Evolutionary conservation across 2,888 invertebrate genomes (phyloP), one percentile per base, ranked within the genome.

Genomic region (Pheosia gnoma): DNA sequence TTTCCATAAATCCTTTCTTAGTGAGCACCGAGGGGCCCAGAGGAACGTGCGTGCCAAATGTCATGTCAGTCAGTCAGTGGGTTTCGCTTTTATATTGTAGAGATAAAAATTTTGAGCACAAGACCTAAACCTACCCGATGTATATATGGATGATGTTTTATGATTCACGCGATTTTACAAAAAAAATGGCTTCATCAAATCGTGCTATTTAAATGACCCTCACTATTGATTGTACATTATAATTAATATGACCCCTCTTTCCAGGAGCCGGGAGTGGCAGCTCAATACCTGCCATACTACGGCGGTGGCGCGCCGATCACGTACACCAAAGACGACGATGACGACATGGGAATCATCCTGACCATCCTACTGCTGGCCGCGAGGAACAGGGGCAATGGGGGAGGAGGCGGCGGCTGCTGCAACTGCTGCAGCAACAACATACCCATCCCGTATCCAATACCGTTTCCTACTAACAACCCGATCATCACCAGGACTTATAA

Each of bases 401-500:
- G 68, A 10, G 68, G 78, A 52, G 58, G 78, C 25, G 73, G 80
- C 41, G 77, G 85, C 39, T 81, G 81, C 61, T 80, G 81, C 61
- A 77, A 73, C 58, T 80, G 81, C 58, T 67, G 79, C 8, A 73
- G 72, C 25, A 70, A 70, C 55, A 83, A 72, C 37, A 77, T 88
- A 9, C 88, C 87, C 0, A 77, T 89, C 47, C 89, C 90, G 0
- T 88, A 80, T 58, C 89, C 89, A 0, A 85, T 89, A 62, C 83
- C 88, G 0, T 71, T 87, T 25, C 86, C 88, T 0, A 87, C 80
- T 0, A 87, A 84, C 59, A 85, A 77, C 57, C 79, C 86, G 0
- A 70, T 88, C n/a, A 82, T 88, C 8, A 75, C 62, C 4, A 62
- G 59, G 1, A 11, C 60, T 6, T 10, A 38, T 0, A 57, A 58